Conservation (phyloP, 2,113 vertebrate species). For the Azemiops feae region DNA sequence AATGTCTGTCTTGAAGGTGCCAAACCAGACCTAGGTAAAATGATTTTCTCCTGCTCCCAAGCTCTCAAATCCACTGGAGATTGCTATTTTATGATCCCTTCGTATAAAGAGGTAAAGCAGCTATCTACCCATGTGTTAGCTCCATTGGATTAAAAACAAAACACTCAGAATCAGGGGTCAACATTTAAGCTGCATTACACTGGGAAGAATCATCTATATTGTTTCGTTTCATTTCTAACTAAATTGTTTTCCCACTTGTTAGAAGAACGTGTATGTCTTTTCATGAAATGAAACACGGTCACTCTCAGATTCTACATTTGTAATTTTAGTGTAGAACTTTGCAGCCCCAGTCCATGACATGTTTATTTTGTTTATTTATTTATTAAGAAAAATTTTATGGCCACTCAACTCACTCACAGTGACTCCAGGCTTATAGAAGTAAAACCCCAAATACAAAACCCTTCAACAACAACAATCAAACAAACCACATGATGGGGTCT, state of each 20-base stretch:
- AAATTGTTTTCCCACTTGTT: not conserved
- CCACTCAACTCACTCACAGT: not conserved
- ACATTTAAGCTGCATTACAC: not conserved
- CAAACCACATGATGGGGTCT: not conserved
- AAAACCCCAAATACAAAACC: not conserved
- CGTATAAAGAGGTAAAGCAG: too few species aligned
- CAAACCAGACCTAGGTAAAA: not conserved
- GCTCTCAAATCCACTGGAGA: too few species aligned
- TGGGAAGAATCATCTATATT: not conserved
- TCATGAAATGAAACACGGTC: not conserved
- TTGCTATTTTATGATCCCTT: too few species aligned
- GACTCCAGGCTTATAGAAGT: not conserved
- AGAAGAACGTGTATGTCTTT: not conserved
- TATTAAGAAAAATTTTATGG: not conserved
- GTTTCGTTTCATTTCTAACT: not conserved
- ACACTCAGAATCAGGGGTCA: not conserved
- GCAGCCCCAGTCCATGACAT: not conserved
- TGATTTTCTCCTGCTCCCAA: not conserved
- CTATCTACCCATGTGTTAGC: too few species aligned
- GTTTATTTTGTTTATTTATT: not conserved
- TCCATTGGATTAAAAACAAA: not conserved
- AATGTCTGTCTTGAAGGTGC: not conserved
- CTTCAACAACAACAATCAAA: not conserved
- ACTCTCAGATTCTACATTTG: not conserved
- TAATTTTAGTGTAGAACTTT: too few species aligned